A percentile compares a stretch with the other conserved stretches of the same genome.
These are phyloP conservation scores for Amorpha juglandis DNA, from an alignment of 2,888 invertebrate genomes.

Conservation along the genomic window DNA sequence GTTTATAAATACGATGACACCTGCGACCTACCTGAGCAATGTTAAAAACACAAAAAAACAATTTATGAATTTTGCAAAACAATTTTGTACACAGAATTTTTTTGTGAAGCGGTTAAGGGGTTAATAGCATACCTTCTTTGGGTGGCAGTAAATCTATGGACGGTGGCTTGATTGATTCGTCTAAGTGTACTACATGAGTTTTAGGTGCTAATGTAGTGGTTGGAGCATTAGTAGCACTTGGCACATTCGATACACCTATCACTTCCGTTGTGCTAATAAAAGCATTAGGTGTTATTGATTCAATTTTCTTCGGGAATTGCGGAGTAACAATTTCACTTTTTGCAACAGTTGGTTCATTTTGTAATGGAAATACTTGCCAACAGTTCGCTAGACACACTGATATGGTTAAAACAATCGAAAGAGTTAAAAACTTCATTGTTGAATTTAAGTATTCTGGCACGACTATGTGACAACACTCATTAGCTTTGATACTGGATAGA, in stretches of 20 bases:
- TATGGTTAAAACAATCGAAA: conserved; percentile 34
- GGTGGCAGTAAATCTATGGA: conserved; percentile 6
- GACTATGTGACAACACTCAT: conserved; percentile 36
- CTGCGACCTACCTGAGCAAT: neutral
- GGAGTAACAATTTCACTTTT: neutral
- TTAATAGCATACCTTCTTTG: neutral
- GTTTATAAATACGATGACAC: neutral
- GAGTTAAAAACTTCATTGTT: conserved; percentile 37
- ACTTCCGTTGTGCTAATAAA: conserved; percentile 1
- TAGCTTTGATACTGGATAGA: conserved; percentile 38
- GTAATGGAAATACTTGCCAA: conserved; percentile 54
- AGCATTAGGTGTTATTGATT: conserved; percentile 10
- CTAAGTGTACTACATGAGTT: neutral
- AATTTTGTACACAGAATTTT: neutral
- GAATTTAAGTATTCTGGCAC: conserved; percentile 1
- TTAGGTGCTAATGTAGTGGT: neutral
- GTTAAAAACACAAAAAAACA: neutral
- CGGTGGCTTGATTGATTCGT: neutral
- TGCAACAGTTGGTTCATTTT: conserved; percentile 35
- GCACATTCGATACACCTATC: neutral
- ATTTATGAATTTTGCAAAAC: neutral
- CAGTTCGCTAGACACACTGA: conserved; percentile 38
- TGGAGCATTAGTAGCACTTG: neutral
- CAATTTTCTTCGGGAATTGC: neutral
- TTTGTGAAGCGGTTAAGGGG: neutral